Evolutionary conservation across 2,888 invertebrate genomes (phyloP).

Genomic region (Heliconius ismenius): DNA sequence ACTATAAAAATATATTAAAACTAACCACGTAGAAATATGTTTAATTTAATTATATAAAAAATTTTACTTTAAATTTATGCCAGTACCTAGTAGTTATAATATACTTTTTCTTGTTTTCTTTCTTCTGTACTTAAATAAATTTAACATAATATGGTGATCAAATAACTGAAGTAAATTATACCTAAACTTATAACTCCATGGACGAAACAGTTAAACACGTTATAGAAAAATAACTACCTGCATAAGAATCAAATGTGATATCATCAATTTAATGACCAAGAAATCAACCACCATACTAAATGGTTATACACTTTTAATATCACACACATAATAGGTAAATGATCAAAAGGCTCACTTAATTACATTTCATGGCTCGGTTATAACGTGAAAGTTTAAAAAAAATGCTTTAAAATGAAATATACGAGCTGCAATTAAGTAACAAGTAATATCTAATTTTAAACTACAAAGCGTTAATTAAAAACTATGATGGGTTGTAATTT

Average conservation of each 20-base stretch:
- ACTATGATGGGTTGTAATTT: constrained; percentile 37
- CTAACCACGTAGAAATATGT: too few species aligned
- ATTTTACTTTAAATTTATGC: too few species aligned
- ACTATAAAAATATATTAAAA: too few species aligned
- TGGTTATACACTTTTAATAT: constrained; percentile 5
- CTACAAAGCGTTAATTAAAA: constrained; percentile 37
- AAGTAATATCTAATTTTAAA: constrained; percentile 39
- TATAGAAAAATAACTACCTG: neutral
- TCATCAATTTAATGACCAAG: neutral
- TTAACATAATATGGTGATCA: neutral
- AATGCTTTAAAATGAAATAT: constrained; percentile 14
- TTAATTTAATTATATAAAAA: too few species aligned
- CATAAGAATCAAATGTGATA: constrained; percentile 2
- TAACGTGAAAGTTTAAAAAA: constrained; percentile 19
- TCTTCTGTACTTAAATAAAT: too few species aligned
- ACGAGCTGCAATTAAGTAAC: constrained; percentile 26
- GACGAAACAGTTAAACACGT: neutral
- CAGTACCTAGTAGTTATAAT: too few species aligned
- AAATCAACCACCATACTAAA: constrained; percentile 6
- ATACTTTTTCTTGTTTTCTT: too few species aligned
- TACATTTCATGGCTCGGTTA: constrained; percentile 15
- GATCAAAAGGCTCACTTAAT: constrained; percentile 14
- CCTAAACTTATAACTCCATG: neutral
- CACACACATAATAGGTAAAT: constrained; percentile 2
- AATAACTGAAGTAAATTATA: neutral